These are phyloP conservation scores for Axis porcinus DNA, from an alignment of 2,113 vertebrate genomes.

Conservation along the genomic window DNA sequence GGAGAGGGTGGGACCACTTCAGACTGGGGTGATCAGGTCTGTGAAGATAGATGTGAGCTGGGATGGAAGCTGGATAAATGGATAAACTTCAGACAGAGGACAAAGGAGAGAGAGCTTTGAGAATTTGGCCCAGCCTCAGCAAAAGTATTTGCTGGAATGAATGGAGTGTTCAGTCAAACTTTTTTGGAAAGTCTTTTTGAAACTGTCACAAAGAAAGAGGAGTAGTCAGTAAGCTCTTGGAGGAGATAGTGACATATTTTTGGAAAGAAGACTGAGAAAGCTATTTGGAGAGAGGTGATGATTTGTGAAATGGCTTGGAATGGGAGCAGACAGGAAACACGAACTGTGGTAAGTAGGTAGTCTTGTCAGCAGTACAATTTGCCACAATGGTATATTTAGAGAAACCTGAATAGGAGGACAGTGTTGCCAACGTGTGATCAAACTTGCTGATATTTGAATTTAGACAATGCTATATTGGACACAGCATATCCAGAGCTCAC, in stretches of 20 bases:
- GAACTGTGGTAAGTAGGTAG: background rate
- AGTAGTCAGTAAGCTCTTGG: background rate
- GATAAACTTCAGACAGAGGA: background rate
- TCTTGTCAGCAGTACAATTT: background rate
- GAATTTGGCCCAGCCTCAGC: background rate
- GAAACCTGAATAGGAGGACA: background rate
- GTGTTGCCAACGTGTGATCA: background rate
- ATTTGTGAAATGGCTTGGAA: constrained; percentile 1
- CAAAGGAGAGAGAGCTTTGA: background rate
- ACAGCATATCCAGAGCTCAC: background rate
- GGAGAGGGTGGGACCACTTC: background rate
- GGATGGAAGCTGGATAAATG: background rate
- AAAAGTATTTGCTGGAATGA: background rate
- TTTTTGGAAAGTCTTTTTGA: constrained; percentile 29
- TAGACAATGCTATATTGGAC: background rate
- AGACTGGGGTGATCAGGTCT: background rate
- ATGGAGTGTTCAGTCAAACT: background rate
- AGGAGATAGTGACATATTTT: constrained; percentile 16
- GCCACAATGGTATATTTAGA: background rate
- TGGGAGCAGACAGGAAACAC: background rate
- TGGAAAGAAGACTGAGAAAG: constrained; percentile 20
- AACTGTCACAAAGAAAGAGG: constrained; percentile 18
- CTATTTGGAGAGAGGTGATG: constrained; percentile 30
- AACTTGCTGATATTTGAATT: background rate
- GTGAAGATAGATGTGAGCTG: background rate